Evolutionary conservation across 2,888 invertebrate genomes (phyloP).

Genomic region (Cosmia pyralina): DNA sequence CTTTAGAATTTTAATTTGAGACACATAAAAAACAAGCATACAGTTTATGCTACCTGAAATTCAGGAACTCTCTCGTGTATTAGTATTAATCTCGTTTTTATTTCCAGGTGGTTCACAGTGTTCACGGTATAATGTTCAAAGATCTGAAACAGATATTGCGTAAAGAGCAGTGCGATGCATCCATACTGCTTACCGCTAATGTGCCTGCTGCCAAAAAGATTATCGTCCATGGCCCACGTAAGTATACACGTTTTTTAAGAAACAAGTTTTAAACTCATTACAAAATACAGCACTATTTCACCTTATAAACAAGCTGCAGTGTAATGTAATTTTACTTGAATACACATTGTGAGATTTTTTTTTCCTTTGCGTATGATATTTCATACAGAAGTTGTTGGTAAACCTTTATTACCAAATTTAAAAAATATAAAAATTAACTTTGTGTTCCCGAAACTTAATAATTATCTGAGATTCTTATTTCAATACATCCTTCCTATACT

Average conservation of each 20-base stretch:
- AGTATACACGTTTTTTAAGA: conserved; percentile 41
- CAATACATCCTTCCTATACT: too few species aligned
- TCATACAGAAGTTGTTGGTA: neutral
- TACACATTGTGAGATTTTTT: too few species aligned
- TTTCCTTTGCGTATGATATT: neutral
- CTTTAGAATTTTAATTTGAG: neutral
- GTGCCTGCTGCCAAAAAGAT: conserved; percentile 99
- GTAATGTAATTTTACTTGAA: neutral
- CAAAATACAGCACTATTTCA: too few species aligned
- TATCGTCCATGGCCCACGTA: conserved; percentile 96
- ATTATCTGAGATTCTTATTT: neutral
- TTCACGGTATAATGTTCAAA: conserved; percentile 99
- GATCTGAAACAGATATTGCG: conserved; percentile 99
- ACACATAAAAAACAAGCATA: neutral
- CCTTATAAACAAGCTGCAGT: neutral
- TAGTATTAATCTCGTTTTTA: neutral
- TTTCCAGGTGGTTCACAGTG: conserved; percentile 97
- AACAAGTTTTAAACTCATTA: neutral
- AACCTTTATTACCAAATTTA: neutral
- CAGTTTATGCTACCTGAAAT: neutral
- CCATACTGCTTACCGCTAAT: conserved; percentile 98
- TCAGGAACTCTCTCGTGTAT: neutral
- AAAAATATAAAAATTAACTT: neutral
- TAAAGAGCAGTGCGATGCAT: conserved; percentile 99
- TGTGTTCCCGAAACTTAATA: neutral